Percentiles rank a stretch among this genome's conserved stretches.
These are phyloP conservation scores for Uria aalge DNA, from an alignment of 2,113 vertebrate species.

Conservation along the genomic window DNA sequence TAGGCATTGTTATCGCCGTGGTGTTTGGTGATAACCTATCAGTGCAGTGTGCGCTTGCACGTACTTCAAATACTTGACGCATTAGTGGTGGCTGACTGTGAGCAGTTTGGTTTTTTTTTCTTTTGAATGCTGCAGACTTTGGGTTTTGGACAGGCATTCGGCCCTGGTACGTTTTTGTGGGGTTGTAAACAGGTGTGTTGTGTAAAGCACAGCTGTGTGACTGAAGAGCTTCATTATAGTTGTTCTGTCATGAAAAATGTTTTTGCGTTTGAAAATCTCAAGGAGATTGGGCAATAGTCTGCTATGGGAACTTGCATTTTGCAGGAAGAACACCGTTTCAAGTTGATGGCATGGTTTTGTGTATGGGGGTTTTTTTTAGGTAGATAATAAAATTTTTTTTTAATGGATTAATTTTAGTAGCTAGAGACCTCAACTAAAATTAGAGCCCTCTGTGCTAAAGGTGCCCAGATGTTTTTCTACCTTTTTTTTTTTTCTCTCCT, in stretches of 20 bases:
- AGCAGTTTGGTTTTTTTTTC: neutral
- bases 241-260: neutral
- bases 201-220: neutral
- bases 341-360: neutral
- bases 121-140: neutral
- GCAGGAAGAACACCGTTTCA: neutral
- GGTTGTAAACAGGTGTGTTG: neutral
- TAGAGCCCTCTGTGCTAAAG: neutral
- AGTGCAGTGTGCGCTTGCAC: neutral
- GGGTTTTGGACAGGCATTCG: neutral
- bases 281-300: neutral
- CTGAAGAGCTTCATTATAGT: neutral
- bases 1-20: neutral
- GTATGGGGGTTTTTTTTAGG: neutral
- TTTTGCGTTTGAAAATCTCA: neutral
- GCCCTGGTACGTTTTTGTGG: neutral
- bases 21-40: neutral
- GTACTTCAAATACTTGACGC: neutral
- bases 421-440: neutral
- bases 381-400: neutral
- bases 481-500: neutral
- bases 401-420: neutral
- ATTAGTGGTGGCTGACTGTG: accelerated
- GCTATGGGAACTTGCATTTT: neutral
- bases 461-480: neutral